These are phyloP conservation scores for Colius striatus DNA, from an alignment of 2,113 vertebrate genomes.

Conservation along the genomic window DNA sequence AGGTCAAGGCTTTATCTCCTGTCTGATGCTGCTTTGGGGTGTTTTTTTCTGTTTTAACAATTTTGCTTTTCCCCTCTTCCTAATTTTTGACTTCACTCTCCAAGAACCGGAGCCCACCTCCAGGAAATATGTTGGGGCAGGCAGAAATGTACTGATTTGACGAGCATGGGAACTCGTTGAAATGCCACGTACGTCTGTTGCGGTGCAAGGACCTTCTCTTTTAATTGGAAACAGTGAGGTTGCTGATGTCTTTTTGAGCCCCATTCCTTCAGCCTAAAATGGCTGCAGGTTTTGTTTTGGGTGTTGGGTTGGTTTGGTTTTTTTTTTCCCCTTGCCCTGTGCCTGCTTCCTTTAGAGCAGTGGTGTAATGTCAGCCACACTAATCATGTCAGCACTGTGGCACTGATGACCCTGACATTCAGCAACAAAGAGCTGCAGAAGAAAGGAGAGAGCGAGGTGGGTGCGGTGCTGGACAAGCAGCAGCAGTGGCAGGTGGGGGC, in stretches of 20 bases:
- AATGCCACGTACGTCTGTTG: neutral
- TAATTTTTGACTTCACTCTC: constrained; percentile 28
- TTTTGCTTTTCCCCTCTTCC: neutral
- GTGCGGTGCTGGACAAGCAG: neutral
- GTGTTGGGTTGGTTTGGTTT: neutral
- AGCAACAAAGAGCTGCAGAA: constrained; percentile 56
- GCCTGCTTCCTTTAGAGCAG: constrained; percentile 37
- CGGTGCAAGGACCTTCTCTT: constrained; percentile 11
- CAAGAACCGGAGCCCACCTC: neutral
- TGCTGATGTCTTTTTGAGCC: neutral
- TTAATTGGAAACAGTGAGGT: neutral
- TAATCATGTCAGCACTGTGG: constrained; percentile 63
- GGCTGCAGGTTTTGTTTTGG: neutral
- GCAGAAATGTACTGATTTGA: neutral
- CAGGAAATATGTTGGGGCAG: neutral
- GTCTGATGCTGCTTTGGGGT: neutral
- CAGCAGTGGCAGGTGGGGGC: neutral
- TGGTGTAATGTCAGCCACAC: constrained; percentile 61
- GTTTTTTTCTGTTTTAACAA: neutral
- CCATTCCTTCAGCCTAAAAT: constrained; percentile 9
- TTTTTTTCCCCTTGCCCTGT: neutral
- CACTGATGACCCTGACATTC: constrained; percentile 61
- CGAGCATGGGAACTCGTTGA: neutral
- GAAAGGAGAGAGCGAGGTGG: neutral
- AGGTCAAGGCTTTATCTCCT: constrained; percentile 47